Base-by-base conservation (phyloP, 2,797 vertebrate genomes). In the Tadarida brasiliensis region DNA sequence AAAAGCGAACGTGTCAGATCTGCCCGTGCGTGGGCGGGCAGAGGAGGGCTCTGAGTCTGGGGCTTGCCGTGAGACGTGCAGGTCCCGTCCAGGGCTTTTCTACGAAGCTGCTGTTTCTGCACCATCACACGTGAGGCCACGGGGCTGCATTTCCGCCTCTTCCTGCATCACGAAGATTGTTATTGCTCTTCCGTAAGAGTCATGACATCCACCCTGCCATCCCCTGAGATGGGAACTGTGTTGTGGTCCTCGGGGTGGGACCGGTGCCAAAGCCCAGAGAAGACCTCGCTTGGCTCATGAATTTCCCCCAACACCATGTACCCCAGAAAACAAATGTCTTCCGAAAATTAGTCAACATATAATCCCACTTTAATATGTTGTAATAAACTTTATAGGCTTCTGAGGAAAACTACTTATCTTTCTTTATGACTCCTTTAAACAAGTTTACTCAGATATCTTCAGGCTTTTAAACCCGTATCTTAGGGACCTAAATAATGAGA, bases 391-490 rank as follows among this genome's bases (percentile, higher is more conserved):
- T 97, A 96, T 96, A 88, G 91, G 86, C 93, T 96, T 96, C 85
- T 90, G 85, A 93, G 87, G 83, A 88, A 95, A 96, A 90, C 90
- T 92, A 61, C 83, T 96, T 95, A 90, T 97, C 96, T 97, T 91
- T 92, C 94, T 96, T 96, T 97, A 96, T 87, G 90, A 95, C 59
- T 95, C 95, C 90, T 96, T 97, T 92, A 96, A 97, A 96, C 76
- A 76, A 87, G 68, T 95, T 96, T 94, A 65, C 91, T 96, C 91
- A 93, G 87, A 88, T 95, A 96, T 35, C 84, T 78, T 88, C 63
- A 67, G 51, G 84, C 82, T 73, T 91, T 96, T 92, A 96, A 93
- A 94, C 93, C 80, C 8, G 1, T 96, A 94, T 97, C 91, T 97
- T 92, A 94, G 92, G 87, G 87, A 84, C 93, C 97, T 91, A 91